Evolutionary conservation across 2,888 invertebrate genomes (phyloP).

Genomic region (Tetragonisca angustula): DNA sequence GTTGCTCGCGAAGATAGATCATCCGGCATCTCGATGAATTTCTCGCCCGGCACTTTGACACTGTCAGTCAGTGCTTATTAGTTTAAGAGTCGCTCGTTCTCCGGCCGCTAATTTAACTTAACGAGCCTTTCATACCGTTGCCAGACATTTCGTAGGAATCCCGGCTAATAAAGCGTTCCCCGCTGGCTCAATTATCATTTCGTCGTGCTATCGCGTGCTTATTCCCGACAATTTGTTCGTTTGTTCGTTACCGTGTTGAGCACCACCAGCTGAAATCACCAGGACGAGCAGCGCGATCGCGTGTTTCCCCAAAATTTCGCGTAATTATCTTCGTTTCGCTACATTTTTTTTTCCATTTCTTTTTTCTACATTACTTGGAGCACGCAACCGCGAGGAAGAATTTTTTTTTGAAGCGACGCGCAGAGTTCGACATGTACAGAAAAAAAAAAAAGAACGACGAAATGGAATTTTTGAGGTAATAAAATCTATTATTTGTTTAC

Average conservation of each 20-base stretch:
- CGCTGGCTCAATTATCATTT: conserved; percentile 51
- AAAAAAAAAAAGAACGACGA: no score
- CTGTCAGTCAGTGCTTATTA: conserved; percentile 74
- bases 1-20: conserved; percentile 54
- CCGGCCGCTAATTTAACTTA: conserved; percentile 74
- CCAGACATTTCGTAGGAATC: conserved; percentile 69
- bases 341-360: no score
- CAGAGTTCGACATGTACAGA: no score
- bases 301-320: conserved; percentile 24
- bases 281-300: conserved; percentile 36
- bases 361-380: not conserved
- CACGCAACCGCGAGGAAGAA: not conserved
- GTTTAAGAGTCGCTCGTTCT: conserved; percentile 69
- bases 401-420: not conserved
- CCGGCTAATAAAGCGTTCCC: conserved; percentile 70
- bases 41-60: conserved; percentile 75
- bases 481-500: no score
- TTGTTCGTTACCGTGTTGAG: conserved; percentile 17
- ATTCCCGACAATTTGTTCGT: conserved; percentile 36
- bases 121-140: conserved; percentile 70
- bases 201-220: conserved; percentile 46
- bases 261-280: conserved; percentile 10
- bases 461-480: no score
- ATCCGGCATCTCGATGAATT: conserved; percentile 60
- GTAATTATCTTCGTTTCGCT: not conserved